Percentiles rank a stretch among this genome's conserved stretches.
These are phyloP conservation scores for Hesperia comma DNA, from an alignment of 2,888 invertebrate species.

Conservation along the genomic window DNA sequence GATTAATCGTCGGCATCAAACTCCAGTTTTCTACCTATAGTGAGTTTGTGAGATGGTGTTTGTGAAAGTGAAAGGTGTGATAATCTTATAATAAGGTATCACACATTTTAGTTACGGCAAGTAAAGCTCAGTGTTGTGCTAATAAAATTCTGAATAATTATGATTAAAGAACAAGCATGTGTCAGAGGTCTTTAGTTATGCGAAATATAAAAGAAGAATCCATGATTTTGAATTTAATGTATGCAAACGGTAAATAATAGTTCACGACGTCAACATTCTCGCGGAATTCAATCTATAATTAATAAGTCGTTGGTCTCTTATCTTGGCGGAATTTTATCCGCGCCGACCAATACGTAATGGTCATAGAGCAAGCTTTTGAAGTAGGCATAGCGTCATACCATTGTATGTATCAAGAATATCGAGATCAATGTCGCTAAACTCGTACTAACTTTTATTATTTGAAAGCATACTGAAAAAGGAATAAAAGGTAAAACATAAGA, in stretches of 20 bases:
- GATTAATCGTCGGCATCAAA: too few relatives aligned
- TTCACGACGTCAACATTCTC: constrained; percentile 31
- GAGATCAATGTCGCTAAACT: background rate
- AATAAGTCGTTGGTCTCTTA: constrained; percentile 48
- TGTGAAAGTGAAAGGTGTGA: too few relatives aligned
- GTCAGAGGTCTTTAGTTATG: background rate
- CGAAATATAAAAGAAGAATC: background rate
- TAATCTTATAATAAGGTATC: too few relatives aligned
- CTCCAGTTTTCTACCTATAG: too few relatives aligned
- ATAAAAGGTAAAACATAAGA: too few relatives aligned
- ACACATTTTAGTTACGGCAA: too few relatives aligned
- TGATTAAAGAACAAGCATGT: background rate
- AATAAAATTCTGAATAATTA: too few relatives aligned
- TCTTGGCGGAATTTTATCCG: constrained; percentile 46
- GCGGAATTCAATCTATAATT: constrained; percentile 45
- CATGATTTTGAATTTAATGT: constrained; percentile 30
- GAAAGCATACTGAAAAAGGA: too few relatives aligned
- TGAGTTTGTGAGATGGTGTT: too few relatives aligned
- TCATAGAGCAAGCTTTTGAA: background rate
- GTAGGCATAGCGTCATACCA: background rate
- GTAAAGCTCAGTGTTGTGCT: too few relatives aligned
- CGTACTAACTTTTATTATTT: too few relatives aligned
- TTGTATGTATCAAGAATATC: too few relatives aligned
- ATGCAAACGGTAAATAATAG: constrained; percentile 40
- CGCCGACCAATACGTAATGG: constrained; percentile 25